Evolutionary conservation across 2,888 invertebrate genomes (phyloP), one percentile per base, ranked within the genome.

Genomic region (Heterodera filipjevi): DNA sequence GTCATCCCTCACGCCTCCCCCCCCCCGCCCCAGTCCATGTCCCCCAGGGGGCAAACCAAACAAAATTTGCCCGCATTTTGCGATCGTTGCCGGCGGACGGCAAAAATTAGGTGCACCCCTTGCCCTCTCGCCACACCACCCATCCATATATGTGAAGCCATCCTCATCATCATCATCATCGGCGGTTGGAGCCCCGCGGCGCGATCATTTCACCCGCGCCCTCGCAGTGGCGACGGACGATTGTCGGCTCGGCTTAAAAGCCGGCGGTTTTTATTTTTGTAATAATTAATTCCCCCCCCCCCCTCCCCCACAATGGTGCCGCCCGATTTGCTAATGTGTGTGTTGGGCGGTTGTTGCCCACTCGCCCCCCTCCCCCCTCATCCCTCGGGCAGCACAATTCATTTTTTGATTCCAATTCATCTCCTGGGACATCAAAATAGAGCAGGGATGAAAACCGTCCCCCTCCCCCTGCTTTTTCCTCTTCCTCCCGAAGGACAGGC

Each of bases 241-340:
- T 12, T 39, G 39, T 39, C 39, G 39, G 39, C 39, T 39, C 39
- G 8, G 19, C 49, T 49, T 49, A 49, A 49, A 49, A 19, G 49
- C 49, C 16, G 49, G 16, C 16, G 6, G 49, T 14, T 12, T 3
- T 19, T 49, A 19, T 49, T 49, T 49, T 14, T 49, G 19, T 49
- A 49, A 49, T 16, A 49, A 49, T 49, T 70, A 10, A 70, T 35
- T 70, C 70, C 70, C 70, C 22, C 35, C 35, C 44, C 70, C 35
- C 70, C 0, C 70, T 32, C 1, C 6, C 16, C 35, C 68, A n/a
- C 68, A 6, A 6, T 22, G 39, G 39, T 12, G 39, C 39, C 39
- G 39, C 12, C 12, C n/a, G n/a, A n/a, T 39, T 39, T 39, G 39
- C 39, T 39, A 39, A 39, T 39, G 39, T 12, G 39, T 39, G 6